Percentiles rank a stretch among this genome's conserved stretches.
Evolutionary conservation across 2,888 invertebrate genomes (phyloP).

Genomic region (Cosmopolites sordidus): DNA sequence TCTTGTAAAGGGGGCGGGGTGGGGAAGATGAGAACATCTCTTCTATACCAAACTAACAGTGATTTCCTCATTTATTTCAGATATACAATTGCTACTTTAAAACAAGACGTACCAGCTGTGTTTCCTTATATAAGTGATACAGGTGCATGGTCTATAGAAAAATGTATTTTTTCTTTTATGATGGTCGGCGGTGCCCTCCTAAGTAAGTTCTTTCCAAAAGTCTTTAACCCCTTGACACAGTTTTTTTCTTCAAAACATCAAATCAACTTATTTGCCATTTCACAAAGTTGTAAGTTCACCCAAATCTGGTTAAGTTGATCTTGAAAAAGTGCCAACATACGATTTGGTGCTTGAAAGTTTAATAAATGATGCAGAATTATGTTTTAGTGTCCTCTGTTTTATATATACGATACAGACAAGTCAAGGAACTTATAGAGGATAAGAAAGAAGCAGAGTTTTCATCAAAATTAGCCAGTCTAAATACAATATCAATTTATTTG

Average conservation of each 20-base stretch:
- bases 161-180: slow-evolving; percentile 73
- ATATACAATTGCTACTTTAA: slow-evolving; percentile 60
- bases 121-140: slow-evolving; percentile 75
- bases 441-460: slow-evolving; percentile 31
- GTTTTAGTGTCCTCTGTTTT: slow-evolving; percentile 61
- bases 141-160: slow-evolving; percentile 69
- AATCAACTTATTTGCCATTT: too few relatives aligned
- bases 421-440: slow-evolving; percentile 44
- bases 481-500: slow-evolving; percentile 55
- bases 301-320: too few relatives aligned
- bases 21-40: too few relatives aligned
- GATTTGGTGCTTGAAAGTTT: not conserved
- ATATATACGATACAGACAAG: slow-evolving; percentile 66
- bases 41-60: too few relatives aligned
- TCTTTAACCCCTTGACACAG: too few relatives aligned
- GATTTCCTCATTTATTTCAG: too few relatives aligned
- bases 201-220: slow-evolving; percentile 48
- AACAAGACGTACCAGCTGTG: slow-evolving; percentile 62
- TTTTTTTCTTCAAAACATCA: too few relatives aligned
- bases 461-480: slow-evolving; percentile 26
- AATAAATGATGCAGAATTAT: slow-evolving; percentile 3
- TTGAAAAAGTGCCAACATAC: too few relatives aligned
- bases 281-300: too few relatives aligned
- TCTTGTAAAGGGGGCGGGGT: too few relatives aligned
- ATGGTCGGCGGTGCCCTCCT: slow-evolving; percentile 65